Base-by-base conservation (phyloP, 1,140 invertebrate genomes). In the Akabosia matsudoensis region DNA sequence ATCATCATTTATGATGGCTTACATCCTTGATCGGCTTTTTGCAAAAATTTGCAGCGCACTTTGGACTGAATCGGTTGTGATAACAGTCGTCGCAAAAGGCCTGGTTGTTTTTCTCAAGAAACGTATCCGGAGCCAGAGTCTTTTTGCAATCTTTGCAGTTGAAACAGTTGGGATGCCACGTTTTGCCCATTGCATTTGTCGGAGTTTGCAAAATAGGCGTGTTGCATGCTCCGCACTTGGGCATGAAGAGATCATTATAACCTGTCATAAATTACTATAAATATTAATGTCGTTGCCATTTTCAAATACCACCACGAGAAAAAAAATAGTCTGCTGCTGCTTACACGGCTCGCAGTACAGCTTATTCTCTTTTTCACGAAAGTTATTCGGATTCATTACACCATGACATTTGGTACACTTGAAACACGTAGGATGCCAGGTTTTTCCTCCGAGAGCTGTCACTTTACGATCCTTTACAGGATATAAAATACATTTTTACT, bases 31-130 rank as follows among this genome's bases (percentile, higher is more conserved):
- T 73, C 1, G 91, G 88, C 76, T 89, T 84, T 81, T 89, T 88
- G 83, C 92, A 93, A n/a, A n/a, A n/a, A n/a, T n/a, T n/a, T 78
- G 87, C 88, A 51, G 85, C 85, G 85, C 92, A 93, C 77, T 87
- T 87, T 34, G 90, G 89, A 52, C 91, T 88, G 84, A 92, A 93
- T 77, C 90, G 84, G 76, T 88, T 87, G 72, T 91, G 87, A 82
- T 91, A 93, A 83, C 92, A 91, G 56, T 86, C 84, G 76, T 91
- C 89, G 84, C 92, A 93, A 79, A 90, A 91, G 0, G 92, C 90
- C 77, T 87, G 85, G 7, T 87, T 88, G 75, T 88, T 88, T 56
- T 90, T 84, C 81, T 91, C 90, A 82, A 91, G 91, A 82, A 93
- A 93, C 24, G 45, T 74, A 2, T 74, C 30, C 4, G 76, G 37